Base-by-base conservation (phyloP, 1,140 invertebrate genomes). In the Contarinia nasturtii region DNA sequence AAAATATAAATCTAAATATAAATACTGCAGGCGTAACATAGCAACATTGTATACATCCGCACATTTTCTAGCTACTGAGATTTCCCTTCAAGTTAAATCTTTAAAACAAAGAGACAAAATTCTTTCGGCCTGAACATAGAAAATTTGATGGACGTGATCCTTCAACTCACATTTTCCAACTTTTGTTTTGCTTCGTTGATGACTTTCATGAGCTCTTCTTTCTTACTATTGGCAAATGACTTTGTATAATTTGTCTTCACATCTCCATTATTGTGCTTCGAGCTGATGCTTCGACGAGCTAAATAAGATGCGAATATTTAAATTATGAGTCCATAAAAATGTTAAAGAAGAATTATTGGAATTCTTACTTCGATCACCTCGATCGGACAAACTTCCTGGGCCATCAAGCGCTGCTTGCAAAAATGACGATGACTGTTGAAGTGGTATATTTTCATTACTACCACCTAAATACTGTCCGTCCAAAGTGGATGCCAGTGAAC, bases 101-200 rank as follows among this genome's bases (percentile, higher is more conserved):
- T 40, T 40, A 40, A 40, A 4, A n/a, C n/a, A n/a, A n/a, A n/a
- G n/a, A n/a, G n/a, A n/a, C n/a, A n/a, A n/a, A n/a, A n/a, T n/a
- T n/a, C n/a, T n/a, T n/a, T n/a, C n/a, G n/a, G n/a, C n/a, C n/a
- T n/a, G n/a, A n/a, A n/a, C n/a, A n/a, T n/a, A n/a, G n/a, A n/a
- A n/a, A n/a, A n/a, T n/a, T n/a, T n/a, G n/a, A n/a, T n/a, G n/a
- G n/a, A 10, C 27, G 27, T 10, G 10, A 3, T 27, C 4, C 27
- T 27, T 27, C 27, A n/a, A 76, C 77, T 76, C 65, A 91, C 88
- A 64, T 78, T 90, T 70, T 91, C 84, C 43, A 93, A 66, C 66
- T 89, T 87, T 55, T 80, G 75, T 59, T 83, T 76, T 0, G 87
- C 89, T 66, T 91, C 87, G 57, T 85, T 78, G 59, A 91, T 86